Base-by-base conservation (phyloP, 2,888 invertebrate species). In the Pristionchus japonicus region DNA sequence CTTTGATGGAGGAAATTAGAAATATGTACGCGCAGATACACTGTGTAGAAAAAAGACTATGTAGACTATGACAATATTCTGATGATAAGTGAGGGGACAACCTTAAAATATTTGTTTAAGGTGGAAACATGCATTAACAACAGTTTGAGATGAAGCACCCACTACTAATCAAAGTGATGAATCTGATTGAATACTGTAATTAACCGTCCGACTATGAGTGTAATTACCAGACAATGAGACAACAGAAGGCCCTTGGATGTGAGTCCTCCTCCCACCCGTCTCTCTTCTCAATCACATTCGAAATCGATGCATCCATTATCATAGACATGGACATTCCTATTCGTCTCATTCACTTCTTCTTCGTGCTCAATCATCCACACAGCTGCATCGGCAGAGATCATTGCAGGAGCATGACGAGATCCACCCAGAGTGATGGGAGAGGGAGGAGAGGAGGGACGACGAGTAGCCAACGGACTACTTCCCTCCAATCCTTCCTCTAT, bases 331-430 rank as follows among this genome's bases (percentile, higher is more conserved):
- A 34, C 40, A 74, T 74, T 74, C 31, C 23, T 34, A 74, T 27
- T 31, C 37, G 61, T 15, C 27, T 23, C 86, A 20, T n/a, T 27
- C 17, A 86, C 47, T n/a, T 47, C 70, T 31, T 86, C 86, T 40
- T 67, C 86, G 67, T 67, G 86, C n/a, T 43, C 86, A 13, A 86
- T 86, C 40, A 40, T 74, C 86, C 67, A 64, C 23, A 17, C 85
- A 31, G 15, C 37, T n/a, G 43, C 86, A 47, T 86, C 86, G 1
- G 47, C 86, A 43, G 67, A 47, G 7, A 86, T 43, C 86, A 86
- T 86, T 6, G 67, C 34, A 23, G 86, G 86, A 15, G 86, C 86
- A n/a, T 64, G 34, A 31, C 47, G 43, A 43, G 86, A 37, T 9
- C 86, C 86, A 17, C 86, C 86, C n/a, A 86, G 67, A 47, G 47